phyloP scores from a whole-genome alignment of 1,140 invertebrate genomes.

The Drosophila aff. region DNA sequence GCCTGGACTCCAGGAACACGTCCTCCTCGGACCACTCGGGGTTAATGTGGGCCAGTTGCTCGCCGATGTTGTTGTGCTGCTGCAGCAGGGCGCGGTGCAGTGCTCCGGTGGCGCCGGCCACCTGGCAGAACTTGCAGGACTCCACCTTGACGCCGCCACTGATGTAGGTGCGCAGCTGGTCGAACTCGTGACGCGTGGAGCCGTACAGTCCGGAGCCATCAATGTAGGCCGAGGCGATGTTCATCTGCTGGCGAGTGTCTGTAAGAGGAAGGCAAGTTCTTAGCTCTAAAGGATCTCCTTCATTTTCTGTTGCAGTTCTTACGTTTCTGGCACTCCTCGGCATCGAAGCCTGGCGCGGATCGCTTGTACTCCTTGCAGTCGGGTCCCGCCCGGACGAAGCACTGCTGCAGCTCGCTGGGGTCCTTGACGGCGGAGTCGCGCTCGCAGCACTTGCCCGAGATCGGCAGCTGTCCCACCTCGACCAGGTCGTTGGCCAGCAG shows the following conservation, averaged over 20 bases:
- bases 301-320: constrained; percentile 33
- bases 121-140: constrained; percentile 86
- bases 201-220: constrained; percentile 96
- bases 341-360: constrained; percentile 89
- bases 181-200: constrained; percentile 88
- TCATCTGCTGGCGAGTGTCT: constrained; percentile 93
- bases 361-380: constrained; percentile 91
- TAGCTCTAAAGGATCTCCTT: neutral
- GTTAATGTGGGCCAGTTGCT: constrained; percentile 90
- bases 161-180: constrained; percentile 90
- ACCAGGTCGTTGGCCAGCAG: constrained; percentile 92
- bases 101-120: constrained; percentile 86
- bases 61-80: constrained; percentile 94
- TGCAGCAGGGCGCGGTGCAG: constrained; percentile 90
- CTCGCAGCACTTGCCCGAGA: constrained; percentile 87
- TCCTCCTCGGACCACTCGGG: constrained; percentile 94
- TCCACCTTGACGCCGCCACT: constrained; percentile 89
- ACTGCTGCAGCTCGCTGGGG: constrained; percentile 77
- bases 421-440: constrained; percentile 68
- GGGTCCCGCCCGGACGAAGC: constrained; percentile 80
- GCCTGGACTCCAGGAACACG: constrained; percentile 91
- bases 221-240: constrained; percentile 93
- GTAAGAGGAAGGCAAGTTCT: neutral
- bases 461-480: constrained; percentile 86
- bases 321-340: constrained; percentile 89